Evolutionary conservation across 1,140 invertebrate species (phyloP), one percentile per base, ranked within the genome.

Genomic region (Conopomorpha cramerella): DNA sequence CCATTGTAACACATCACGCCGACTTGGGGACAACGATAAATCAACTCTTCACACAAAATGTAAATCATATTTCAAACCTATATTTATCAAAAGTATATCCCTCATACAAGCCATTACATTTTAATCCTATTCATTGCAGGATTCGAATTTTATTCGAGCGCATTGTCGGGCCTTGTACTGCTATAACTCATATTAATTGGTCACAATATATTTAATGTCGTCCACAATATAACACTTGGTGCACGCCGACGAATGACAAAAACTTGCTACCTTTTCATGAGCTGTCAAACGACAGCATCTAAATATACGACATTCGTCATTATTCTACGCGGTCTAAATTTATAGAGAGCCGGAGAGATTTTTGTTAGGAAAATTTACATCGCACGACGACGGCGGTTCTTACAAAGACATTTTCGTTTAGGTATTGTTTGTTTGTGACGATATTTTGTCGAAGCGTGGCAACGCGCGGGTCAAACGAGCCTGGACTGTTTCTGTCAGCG

Each of bases 231-330:
- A 43, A 49, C n/a, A n/a, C n/a, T n/a, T n/a, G 31, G 25, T 31
- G 39, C 19, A 44, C 58, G 55, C 46, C 39, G 29, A 26, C 43
- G 41, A 35, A 33, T 50, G 56, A 51, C 60, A 68, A 60, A 65
- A 64, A 64, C 51, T 38, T 43, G 55, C 61, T 61, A 66, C 63
- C 61, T 70, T 65, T 73, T 63, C 51, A 64, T 55, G 46, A 52
- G 45, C 46, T 57, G 59, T 67, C 54, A 66, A 56, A 65, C 47
- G 49, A 34, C 49, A 61, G 49, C n/a, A 65, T 51, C 55, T 67
- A 58, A 65, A 65, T 59, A 71, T 66, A 65, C 49, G 53, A 48
- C 62, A 61, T 63, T 59, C 51, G 53, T 71, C 61, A 67, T 60
- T 64, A 62, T 51, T 32, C 39, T 32, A n/a, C n/a, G n/a, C 45